Evolutionary conservation across 2,797 vertebrate genomes (phyloP), one percentile per base, ranked within the genome.

Genomic region (Pachyuromys duprasi): DNA sequence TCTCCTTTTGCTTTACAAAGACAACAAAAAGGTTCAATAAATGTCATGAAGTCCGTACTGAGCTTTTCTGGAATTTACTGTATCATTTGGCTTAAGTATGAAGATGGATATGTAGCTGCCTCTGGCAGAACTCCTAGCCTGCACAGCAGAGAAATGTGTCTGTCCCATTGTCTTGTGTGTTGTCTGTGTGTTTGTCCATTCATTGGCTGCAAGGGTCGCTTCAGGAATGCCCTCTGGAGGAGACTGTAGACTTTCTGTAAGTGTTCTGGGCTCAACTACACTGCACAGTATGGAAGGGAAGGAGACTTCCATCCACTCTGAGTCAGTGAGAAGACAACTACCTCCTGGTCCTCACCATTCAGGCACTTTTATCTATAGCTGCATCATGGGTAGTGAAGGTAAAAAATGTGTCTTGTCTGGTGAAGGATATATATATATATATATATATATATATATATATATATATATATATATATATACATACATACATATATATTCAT

Each of bases 221-320:
- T 49, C 7, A 0, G 22, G 63, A 24, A 9, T 24, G 33, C 5
- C 3, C 3, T 4, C 15, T 42, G 20, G 9, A 12, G n/a, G 67
- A 83, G 33, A 26, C n/a, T 55, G 53, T 0, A 1, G 0, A 67
- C 31, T 69, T 33, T 86, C 80, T 86, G 20, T 28, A 76, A n/a
- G 70, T 53, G 55, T 53, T 67, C n/a, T 70, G 70, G 53, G 26
- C 26, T 76, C 22, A 17, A 28, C 67, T 26, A 75, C 18, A 8
- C 7, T 62, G 62, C 15, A 9, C 3, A 1, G 11, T 26, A 1
- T 17, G 8, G 1, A 8, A 1, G 28, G 31, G 8, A 18, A 57
- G 55, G 33, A 89, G 84, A 39, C 9, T 4, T 42, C 31, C 9
- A 8, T 12, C 28, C 2, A 81, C 53, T 39, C 28, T 24, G 3